Base-by-base conservation (phyloP, 2,888 invertebrate species). In the Cheilosia grossa region DNA sequence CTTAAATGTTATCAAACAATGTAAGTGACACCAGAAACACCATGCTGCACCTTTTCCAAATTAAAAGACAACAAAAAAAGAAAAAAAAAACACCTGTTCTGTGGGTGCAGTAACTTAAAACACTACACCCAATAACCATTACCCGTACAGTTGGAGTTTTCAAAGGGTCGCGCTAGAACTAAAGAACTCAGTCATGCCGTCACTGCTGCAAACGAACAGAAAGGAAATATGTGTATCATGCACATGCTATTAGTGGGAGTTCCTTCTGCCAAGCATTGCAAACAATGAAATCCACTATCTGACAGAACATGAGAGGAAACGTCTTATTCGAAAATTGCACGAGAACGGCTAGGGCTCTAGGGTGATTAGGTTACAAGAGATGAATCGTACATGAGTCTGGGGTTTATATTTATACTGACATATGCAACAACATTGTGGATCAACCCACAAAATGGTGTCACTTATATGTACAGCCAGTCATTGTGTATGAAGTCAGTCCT, bases 31-130 rank as follows among this genome's bases (percentile, higher is more conserved):
- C 15, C 53, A 53, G 6, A 13, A 61, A 63, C 61, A 53, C 42
- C 67, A 67, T 2, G 24, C 69, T 54, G 69, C 69, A 70, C 69
- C 69, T 70, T 37, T 17, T 58, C 58, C 58, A 37, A 21, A 70
- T 17, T 58, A 33, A 4, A 10, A 54, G 3, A 33, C 24, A n/a
- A 15, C 42, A n/a, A n/a, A 1, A 21, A 40, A 10, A 33, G 3
- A 27, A 17, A 21, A 30, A 40, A n/a, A 37, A 13, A 37, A 37
- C 37, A 37, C 37, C 37, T 37, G 37, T 37, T 37, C 13, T 13
- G 13, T 37, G 37, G 37, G 37, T 13, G 37, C 37, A 37, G 37
- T 37, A 3, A 37, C 37, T 37, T 3, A 37, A 37, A 37, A 13
- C 37, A 37, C 37, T 37, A 37, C 10, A 37, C 13, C 37, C 13